phyloP scores from a whole-genome alignment of 2,113 vertebrate genomes.

The Promerops cafer region DNA sequence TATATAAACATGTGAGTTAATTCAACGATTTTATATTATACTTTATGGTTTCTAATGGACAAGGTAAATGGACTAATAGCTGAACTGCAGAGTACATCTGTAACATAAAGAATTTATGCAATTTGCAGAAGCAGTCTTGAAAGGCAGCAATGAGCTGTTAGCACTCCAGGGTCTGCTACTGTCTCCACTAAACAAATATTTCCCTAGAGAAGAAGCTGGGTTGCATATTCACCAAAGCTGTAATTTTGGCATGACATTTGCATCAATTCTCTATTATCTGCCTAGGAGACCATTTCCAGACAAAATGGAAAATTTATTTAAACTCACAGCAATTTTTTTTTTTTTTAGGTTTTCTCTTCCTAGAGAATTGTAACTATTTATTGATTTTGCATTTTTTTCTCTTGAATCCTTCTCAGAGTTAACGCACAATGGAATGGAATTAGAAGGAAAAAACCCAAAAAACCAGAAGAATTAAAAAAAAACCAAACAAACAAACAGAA shows the following conservation, averaged over 20 bases:
- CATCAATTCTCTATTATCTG: neutral
- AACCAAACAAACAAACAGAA: accelerated
- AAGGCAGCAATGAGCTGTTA: neutral
- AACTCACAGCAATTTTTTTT: neutral
- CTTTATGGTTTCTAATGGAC: neutral
- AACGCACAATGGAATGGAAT: neutral
- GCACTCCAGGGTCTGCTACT: neutral
- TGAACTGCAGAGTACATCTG: neutral
- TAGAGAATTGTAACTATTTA: neutral
- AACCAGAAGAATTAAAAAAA: neutral
- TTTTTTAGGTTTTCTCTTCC: neutral
- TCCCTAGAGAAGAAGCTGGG: neutral
- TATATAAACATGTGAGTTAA: neutral
- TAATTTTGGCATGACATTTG: neutral
- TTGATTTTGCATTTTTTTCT: neutral
- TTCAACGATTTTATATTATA: neutral
- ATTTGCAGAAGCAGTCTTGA: neutral
- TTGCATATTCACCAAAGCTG: neutral
- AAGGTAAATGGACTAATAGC: neutral
- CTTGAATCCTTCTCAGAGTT: neutral
- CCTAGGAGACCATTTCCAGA: neutral
- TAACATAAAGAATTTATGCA: neutral
- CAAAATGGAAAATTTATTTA: neutral
- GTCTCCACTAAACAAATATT: neutral
- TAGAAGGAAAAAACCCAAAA: neutral